Conservation (phyloP, 2,113 vertebrate genomes). For the Corythornis madagascariensis region DNA sequence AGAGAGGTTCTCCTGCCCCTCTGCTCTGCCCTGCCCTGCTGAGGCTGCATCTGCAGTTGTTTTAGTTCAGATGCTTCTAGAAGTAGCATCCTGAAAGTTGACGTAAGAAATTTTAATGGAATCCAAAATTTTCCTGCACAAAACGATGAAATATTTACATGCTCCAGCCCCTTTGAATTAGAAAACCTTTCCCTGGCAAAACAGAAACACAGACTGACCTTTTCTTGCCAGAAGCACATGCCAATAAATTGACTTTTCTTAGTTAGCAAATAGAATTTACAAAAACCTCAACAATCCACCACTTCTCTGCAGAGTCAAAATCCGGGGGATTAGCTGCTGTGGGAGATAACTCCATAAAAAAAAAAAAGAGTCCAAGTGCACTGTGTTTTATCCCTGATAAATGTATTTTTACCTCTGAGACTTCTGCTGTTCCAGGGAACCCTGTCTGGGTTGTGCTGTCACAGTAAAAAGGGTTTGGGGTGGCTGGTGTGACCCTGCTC, state of each 20-base stretch:
- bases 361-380: background rate
- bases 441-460: too few relatives aligned
- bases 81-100: background rate
- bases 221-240: background rate
- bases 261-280: background rate
- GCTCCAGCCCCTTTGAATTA: background rate
- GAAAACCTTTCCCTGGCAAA: background rate
- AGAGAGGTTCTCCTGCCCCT: too few relatives aligned
- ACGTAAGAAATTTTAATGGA: background rate
- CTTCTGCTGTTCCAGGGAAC: background rate
- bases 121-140: background rate
- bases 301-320: background rate
- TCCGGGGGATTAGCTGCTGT: background rate
- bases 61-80: background rate
- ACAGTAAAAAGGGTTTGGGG: background rate
- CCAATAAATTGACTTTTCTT: background rate
- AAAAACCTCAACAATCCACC: background rate
- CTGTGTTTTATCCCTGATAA: background rate
- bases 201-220: background rate
- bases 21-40: too few relatives aligned
- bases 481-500: background rate
- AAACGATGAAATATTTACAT: background rate
- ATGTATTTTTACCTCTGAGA: background rate
- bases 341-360: background rate
- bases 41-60: background rate